Conservation (phyloP, 2,888 invertebrate genomes). For the Leistus spinibarbis region DNA sequence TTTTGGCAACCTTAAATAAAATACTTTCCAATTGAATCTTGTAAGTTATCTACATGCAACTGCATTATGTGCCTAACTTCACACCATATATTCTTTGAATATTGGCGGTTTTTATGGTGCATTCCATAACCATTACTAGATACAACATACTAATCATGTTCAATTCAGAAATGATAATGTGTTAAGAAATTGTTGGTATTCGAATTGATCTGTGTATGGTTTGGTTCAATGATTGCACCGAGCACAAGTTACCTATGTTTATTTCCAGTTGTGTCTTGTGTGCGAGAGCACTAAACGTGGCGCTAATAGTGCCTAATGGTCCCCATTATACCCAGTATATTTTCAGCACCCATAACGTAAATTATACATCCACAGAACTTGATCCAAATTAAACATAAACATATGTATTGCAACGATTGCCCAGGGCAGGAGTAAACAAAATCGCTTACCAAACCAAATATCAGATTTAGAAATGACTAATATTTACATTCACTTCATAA, state of each 20-base stretch:
- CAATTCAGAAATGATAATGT: constrained; percentile 6
- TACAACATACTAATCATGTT: neutral
- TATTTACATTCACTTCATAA: too few species aligned
- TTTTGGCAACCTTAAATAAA: too few species aligned
- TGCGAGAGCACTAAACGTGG: neutral
- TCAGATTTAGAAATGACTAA: too few species aligned
- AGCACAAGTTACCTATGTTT: neutral
- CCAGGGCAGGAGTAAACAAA: neutral
- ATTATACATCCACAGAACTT: constrained; percentile 1
- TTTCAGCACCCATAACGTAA: neutral
- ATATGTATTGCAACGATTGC: constrained; percentile 3
- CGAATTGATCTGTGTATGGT: neutral
- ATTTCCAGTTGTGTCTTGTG: neutral
- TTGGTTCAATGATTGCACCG: neutral
- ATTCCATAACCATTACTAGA: neutral
- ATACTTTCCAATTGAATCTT: too few species aligned
- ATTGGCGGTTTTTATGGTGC: neutral
- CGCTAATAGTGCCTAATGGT: constrained; percentile 5
- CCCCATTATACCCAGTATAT: neutral
- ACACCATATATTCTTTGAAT: too few species aligned
- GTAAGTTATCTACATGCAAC: too few species aligned
- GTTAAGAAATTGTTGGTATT: constrained; percentile 8
- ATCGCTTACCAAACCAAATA: too few species aligned
- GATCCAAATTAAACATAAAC: constrained; percentile 1
- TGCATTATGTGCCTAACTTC: too few species aligned